Evolutionary conservation across 2,888 invertebrate species (phyloP).

Genomic region (Drosophila heteroneura): DNA sequence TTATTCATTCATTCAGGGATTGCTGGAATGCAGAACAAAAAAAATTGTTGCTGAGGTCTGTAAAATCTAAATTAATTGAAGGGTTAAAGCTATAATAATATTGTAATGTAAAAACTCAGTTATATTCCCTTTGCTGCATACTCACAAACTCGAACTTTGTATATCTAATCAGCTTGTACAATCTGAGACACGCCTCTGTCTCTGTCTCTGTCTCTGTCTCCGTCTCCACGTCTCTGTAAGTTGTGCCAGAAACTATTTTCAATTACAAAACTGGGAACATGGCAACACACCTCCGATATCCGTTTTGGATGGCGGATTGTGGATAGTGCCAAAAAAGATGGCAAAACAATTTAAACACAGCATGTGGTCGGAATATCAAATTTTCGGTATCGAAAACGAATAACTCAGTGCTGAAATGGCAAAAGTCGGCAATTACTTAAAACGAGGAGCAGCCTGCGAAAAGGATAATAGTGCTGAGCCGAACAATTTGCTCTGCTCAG

Average conservation of each 20-base stretch:
- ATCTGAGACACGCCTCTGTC: conserved; percentile 65
- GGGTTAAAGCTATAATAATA: background rate
- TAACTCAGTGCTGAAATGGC: conserved; percentile 74
- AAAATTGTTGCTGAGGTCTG: background rate
- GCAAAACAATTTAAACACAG: conserved; percentile 83
- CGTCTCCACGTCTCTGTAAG: background rate
- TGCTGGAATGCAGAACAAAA: background rate
- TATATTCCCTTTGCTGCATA: background rate
- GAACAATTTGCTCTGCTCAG: conserved; percentile 64
- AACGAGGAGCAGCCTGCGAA: conserved; percentile 55
- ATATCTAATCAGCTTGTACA: conserved; percentile 44
- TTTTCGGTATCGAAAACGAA: conserved; percentile 79
- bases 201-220: background rate
- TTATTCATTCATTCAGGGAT: conserved; percentile 33
- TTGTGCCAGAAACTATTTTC: conserved; percentile 73
- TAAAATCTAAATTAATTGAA: background rate
- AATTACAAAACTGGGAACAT: conserved; percentile 51
- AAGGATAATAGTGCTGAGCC: conserved; percentile 79
- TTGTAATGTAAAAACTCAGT: background rate
- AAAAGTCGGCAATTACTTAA: conserved; percentile 80
- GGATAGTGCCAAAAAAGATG: conserved; percentile 47
- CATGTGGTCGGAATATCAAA: conserved; percentile 84
- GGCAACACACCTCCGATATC: conserved; percentile 35
- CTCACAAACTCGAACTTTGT: background rate
- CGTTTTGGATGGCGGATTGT: conserved; percentile 3